phyloP scores from a whole-genome alignment of 2,888 invertebrate genomes.

The Trisateles emortualis region DNA sequence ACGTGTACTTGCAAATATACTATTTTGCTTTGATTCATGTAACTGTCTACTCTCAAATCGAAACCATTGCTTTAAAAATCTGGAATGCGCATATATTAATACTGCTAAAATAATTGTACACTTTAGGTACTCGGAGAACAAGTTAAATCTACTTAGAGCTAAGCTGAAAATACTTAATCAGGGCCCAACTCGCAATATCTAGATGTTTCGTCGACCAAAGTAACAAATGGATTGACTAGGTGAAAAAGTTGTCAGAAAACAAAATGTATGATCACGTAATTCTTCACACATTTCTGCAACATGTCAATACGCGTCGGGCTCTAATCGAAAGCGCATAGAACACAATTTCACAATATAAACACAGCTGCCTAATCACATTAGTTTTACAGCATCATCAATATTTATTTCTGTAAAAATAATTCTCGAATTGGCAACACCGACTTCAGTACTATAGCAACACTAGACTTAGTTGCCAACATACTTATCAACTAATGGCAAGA shows the following conservation, averaged over 20 bases:
- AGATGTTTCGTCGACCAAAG: too few species aligned
- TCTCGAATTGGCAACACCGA: conserved; percentile 35
- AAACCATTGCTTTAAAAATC: conserved; percentile 18
- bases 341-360: not conserved
- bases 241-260: too few species aligned
- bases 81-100: conserved; percentile 41
- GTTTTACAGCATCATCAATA: not conserved
- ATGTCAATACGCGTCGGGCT: too few species aligned
- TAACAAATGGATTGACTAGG: too few species aligned
- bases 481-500: conserved; percentile 66
- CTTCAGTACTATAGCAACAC: conserved; percentile 28
- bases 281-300: too few species aligned
- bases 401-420: conserved; percentile 26
- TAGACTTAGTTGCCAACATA: conserved; percentile 45
- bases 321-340: not conserved
- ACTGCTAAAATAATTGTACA: conserved; percentile 37
- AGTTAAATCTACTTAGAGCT: conserved; percentile 58
- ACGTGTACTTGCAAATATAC: too few species aligned
- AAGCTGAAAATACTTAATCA: conserved; percentile 34
- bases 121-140: conserved; percentile 35
- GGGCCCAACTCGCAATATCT: not conserved
- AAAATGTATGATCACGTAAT: too few species aligned
- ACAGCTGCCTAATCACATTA: conserved; percentile 1
- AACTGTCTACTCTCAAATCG: conserved; percentile 29
- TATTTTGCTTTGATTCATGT: too few species aligned